These are phyloP conservation scores for Tor tambroides DNA, from an alignment of 2,113 vertebrate genomes.

Conservation along the genomic window DNA sequence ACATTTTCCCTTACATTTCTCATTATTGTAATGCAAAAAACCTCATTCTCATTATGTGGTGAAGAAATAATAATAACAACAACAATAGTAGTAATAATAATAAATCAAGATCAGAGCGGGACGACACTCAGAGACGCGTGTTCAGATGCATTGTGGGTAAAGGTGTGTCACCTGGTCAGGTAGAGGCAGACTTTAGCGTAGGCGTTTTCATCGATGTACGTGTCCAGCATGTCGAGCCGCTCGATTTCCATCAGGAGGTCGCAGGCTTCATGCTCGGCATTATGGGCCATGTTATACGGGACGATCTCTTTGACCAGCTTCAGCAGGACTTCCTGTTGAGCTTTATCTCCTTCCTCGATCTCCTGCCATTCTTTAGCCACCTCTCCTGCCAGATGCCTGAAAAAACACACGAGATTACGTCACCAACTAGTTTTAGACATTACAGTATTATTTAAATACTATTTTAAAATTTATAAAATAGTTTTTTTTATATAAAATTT, in stretches of 20 bases:
- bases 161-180: conserved; percentile 84
- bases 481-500: no score
- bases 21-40: no score
- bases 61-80: no score
- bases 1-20: no score
- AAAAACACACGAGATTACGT: not conserved
- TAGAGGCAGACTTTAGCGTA: conserved; percentile 99
- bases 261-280: conserved; percentile 95
- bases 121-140: no score
- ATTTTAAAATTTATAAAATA: no score
- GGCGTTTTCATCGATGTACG: conserved; percentile 94
- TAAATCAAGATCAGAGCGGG: no score
- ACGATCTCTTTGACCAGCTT: conserved; percentile 95
- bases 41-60: no score
- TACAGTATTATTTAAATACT: no score
- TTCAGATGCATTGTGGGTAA: not conserved
- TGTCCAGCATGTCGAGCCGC: conserved; percentile 94
- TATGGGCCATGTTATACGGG: conserved; percentile 98
- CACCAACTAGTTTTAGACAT: not conserved
- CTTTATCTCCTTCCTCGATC: conserved; percentile 91
- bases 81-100: no score
- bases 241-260: conserved; percentile 99
- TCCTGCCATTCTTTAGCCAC: conserved; percentile 99
- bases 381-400: conserved; percentile 92
- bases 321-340: conserved; percentile 88